Conservation (phyloP, 2,888 invertebrate species). For the Epistrophella euchroma region DNA sequence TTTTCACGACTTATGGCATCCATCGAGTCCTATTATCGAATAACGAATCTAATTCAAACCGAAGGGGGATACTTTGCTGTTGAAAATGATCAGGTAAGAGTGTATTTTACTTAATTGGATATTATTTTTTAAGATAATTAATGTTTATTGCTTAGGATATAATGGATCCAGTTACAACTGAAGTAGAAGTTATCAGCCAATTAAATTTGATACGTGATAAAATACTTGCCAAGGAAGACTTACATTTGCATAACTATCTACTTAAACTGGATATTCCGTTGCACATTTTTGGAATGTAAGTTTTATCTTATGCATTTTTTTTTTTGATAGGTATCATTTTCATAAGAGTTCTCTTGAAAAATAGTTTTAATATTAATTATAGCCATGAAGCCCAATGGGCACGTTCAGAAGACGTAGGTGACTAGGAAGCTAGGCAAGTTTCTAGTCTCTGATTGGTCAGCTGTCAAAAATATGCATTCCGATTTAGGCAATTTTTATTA, state of each 20-base stretch:
- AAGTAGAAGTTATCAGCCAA: conserved; percentile 87
- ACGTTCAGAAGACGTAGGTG: no score
- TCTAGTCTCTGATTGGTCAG: no score
- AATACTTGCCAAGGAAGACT: conserved; percentile 87
- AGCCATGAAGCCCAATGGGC: no score
- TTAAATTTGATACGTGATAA: conserved; percentile 87
- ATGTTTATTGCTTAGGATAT: conserved; percentile 34
- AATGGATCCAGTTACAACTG: conserved; percentile 77
- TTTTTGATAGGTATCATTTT: not conserved
- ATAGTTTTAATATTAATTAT: not conserved
- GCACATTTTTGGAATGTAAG: conserved; percentile 93
- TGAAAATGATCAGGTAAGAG: conserved; percentile 74
- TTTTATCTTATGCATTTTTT: not conserved
- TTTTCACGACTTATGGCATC: conserved; percentile 88
- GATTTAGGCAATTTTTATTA: no score
- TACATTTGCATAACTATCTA: conserved; percentile 87
- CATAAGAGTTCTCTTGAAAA: not conserved
- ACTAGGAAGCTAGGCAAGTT: no score
- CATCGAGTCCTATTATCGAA: conserved; percentile 87
- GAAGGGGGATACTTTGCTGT: conserved; percentile 85
- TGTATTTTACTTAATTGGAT: not conserved
- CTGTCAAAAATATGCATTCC: no score
- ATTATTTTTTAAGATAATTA: not conserved
- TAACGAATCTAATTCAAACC: conserved; percentile 85
- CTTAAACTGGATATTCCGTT: conserved; percentile 90